Evolutionary conservation across 2,113 vertebrate genomes (phyloP).

Genomic region (Ptilonorhynchus violaceus): DNA sequence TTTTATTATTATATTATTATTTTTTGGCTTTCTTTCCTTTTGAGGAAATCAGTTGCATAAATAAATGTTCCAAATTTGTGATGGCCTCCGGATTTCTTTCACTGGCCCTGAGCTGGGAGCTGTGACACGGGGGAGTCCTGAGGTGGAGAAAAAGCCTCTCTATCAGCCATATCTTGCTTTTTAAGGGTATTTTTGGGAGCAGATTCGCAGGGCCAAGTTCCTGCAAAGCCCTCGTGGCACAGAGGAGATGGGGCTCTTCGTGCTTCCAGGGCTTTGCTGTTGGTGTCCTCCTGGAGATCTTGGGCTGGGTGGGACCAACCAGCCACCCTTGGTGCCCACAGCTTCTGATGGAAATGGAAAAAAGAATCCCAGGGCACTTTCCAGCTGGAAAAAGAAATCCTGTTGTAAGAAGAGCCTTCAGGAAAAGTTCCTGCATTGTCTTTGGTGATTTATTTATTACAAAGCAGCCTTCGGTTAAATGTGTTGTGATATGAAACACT

Average conservation of each 20-base stretch:
- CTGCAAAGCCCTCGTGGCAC: background rate
- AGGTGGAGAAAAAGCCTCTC: background rate
- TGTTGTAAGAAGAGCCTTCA: background rate
- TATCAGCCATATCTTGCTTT: background rate
- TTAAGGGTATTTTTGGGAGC: background rate
- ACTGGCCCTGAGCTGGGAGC: background rate
- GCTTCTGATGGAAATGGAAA: background rate
- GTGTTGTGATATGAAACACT: slow-evolving; percentile 56
- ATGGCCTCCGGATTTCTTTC: slow-evolving; percentile 18
- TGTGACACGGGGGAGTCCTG: background rate
- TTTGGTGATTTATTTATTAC: slow-evolving; percentile 31
- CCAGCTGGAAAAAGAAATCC: background rate
- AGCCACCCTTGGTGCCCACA: background rate
- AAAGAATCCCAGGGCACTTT: background rate
- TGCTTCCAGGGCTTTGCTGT: background rate
- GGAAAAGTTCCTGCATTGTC: slow-evolving; percentile 13
- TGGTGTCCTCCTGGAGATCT: background rate
- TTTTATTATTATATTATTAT: background rate
- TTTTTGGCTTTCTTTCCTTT: slow-evolving; percentile 45
- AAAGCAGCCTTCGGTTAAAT: slow-evolving; percentile 20
- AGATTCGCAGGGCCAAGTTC: background rate
- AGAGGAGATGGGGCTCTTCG: background rate
- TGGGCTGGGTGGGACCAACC: background rate
- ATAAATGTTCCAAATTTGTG: slow-evolving; percentile 61
- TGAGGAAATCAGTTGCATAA: slow-evolving; percentile 44